Conservation (phyloP, 2,797 vertebrate species). For the Megaceryle alcyon region DNA sequence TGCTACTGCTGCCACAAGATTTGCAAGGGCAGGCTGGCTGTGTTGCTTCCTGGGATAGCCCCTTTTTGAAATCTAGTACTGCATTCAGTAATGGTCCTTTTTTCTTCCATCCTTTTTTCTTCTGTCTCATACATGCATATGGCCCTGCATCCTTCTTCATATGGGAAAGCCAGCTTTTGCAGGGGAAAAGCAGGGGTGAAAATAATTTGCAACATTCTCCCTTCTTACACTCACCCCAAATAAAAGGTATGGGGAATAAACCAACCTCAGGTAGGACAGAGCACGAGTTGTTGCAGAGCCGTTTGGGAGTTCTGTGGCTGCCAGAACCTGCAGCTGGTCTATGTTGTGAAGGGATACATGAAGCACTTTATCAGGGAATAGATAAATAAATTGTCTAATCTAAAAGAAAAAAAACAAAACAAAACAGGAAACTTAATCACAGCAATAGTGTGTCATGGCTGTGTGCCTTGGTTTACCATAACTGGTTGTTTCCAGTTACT, state of each 20-base stretch:
- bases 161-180: not conserved
- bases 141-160: not conserved
- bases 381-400: not conserved
- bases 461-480: not conserved
- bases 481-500: not conserved
- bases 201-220: not conserved
- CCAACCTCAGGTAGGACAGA: not conserved
- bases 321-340: not conserved
- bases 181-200: not conserved
- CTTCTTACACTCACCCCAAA: not conserved
- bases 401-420: not conserved
- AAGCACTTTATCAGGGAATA: not conserved
- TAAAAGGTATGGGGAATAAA: not conserved
- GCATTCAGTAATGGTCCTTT: not conserved
- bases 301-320: not conserved
- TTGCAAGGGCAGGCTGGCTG: not conserved
- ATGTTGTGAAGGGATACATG: not conserved
- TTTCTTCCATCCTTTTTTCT: not conserved
- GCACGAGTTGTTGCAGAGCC: not conserved
- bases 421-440: not conserved
- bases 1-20: not conserved
- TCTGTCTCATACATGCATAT: fast-evolving
- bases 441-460: not conserved
- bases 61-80: not conserved
- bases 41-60: not conserved